Evolutionary conservation across 2,888 invertebrate genomes (phyloP).

Genomic region (Apodemia zela): DNA sequence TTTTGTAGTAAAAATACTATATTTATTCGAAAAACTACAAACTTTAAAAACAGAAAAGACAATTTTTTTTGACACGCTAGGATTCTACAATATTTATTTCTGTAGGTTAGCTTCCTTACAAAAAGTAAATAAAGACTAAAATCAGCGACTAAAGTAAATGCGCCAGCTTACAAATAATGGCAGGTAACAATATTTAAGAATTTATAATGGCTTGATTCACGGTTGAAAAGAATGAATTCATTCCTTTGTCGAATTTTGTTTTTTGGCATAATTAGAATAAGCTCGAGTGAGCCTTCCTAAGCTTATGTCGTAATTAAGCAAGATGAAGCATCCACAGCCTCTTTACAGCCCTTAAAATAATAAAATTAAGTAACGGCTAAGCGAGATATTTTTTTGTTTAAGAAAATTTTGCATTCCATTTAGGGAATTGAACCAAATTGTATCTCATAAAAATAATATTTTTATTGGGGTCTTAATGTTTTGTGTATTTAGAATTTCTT

Average conservation of each 20-base stretch:
- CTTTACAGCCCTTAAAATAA: conserved; percentile 60
- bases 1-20: too few relatives aligned
- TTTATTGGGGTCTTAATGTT: conserved; percentile 16
- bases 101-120: too few relatives aligned
- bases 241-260: conserved; percentile 64
- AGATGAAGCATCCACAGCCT: conserved; percentile 56
- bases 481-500: conserved; percentile 14
- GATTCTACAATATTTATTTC: too few relatives aligned
- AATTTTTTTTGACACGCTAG: too few relatives aligned
- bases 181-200: neutral
- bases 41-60: too few relatives aligned
- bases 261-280: conserved; percentile 71
- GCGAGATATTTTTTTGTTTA: conserved; percentile 36
- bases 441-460: conserved; percentile 18
- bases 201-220: conserved; percentile 2
- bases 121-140: neutral
- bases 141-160: neutral
- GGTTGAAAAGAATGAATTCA: conserved; percentile 53
- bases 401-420: conserved; percentile 30
- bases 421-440: conserved; percentile 27
- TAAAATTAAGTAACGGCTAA: conserved; percentile 56
- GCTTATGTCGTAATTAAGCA: conserved; percentile 67
- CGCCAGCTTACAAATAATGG: neutral
- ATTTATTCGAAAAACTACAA: too few relatives aligned
- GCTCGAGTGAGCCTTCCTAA: conserved; percentile 50